Base-by-base conservation (phyloP, 2,113 vertebrate genomes). In the Gopherus flavomarginatus region DNA sequence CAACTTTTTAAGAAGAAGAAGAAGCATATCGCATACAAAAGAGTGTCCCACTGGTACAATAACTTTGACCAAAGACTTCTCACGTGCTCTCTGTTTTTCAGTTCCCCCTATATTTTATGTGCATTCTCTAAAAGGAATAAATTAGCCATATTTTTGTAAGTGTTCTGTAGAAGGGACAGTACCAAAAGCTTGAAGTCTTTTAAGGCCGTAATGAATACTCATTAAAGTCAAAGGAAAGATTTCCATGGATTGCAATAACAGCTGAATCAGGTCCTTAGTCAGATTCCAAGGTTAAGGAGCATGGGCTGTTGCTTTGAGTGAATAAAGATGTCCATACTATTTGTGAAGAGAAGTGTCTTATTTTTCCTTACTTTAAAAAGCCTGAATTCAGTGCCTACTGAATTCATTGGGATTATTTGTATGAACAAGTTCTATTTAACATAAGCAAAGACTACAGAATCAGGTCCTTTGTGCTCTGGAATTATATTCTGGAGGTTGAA, bases 291-390 rank as follows among this genome's bases (percentile, higher is more conserved):
- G 31, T 5, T 4, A 83, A 59, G 4, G 0, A 1, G 11, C 47
- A 83, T 19, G 62, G 53, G 29, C 82, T 1, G 2, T 52, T 62
- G 14, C n/a, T 89, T 75, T 89, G 8, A 44, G 8, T 65, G 5
- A 59, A 35, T 3, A 22, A 38, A 44, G 17, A 52, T 80, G 1
- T 5, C 0, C 14, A n/a, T 42, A 38, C 5, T 16, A 3, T 31
- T 22, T 49, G 0, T 81, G 72, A 82, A 57, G 11, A 53, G 81
- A 65, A 93, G 42, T 53, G 52, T 22, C 0, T 38, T 19, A 35
- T 11, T 16, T 10, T 72, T 47, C 62, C 16, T 13, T 77, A 22
- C 24, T 38, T 3, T 0, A 85, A 87, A 84, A 81, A 21, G 53
- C 21, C 53, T 54, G 29, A 35, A 38, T 38, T 56, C 35, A 54